Conservation (phyloP, 2,113 vertebrate species). For the Ammospiza caudacuta region DNA sequence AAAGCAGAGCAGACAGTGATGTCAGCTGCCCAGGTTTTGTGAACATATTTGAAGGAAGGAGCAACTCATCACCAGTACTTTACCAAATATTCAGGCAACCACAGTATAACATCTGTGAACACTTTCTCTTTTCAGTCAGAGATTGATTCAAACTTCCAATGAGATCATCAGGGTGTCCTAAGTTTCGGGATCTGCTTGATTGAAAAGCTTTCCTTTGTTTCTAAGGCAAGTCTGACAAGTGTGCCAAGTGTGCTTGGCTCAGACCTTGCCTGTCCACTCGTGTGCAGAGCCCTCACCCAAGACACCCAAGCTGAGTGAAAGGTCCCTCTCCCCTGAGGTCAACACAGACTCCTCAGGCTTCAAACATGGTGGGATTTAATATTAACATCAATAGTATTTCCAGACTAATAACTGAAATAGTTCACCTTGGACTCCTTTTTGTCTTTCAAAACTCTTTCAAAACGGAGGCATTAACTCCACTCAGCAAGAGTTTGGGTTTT, state of each 20-base stretch:
- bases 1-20: not conserved
- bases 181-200: not conserved
- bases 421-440: not conserved
- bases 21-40: not conserved
- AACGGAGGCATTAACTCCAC: not conserved
- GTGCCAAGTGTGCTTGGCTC: not conserved
- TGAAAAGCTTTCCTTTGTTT: not conserved
- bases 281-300: not conserved
- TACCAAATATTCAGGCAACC: not conserved
- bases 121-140: not conserved
- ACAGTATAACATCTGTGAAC: not conserved
- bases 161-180: not conserved
- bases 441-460: not conserved
- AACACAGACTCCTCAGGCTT: not conserved
- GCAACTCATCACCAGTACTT: not conserved
- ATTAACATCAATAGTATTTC: not conserved
- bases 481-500: too few relatives aligned
- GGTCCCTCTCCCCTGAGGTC: not conserved
- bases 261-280: not conserved
- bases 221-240: not conserved
- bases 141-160: not conserved
- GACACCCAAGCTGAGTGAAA: accelerated
- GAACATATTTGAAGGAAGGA: not conserved
- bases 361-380: not conserved
- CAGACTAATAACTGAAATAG: not conserved